Conservation (phyloP, 2,113 vertebrate species). For the Petrocephalus zakoni region DNA sequence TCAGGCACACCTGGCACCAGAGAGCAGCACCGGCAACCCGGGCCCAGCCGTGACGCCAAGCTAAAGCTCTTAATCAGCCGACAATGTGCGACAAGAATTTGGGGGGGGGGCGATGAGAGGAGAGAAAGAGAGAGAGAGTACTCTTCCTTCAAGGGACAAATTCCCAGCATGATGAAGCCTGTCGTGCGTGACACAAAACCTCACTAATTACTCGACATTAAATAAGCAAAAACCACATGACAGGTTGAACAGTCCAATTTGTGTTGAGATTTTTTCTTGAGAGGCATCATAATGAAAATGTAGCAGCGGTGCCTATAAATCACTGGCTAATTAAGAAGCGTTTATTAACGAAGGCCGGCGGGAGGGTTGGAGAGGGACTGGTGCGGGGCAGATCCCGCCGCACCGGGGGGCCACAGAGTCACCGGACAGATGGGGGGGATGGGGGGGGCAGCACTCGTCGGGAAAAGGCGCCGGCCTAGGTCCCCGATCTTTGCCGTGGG, state of each 20-base stretch:
- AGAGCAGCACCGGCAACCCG: neutral
- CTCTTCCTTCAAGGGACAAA: neutral
- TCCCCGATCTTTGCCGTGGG: too few species aligned
- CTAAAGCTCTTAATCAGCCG: neutral
- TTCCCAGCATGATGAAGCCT: slow-evolving; percentile 18
- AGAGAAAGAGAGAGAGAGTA: neutral
- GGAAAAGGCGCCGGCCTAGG: neutral
- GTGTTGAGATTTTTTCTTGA: slow-evolving; percentile 11
- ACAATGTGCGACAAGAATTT: neutral
- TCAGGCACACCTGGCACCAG: neutral
- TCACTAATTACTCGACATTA: slow-evolving; percentile 23
- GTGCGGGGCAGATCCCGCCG: too few species aligned
- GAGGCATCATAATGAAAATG: slow-evolving; percentile 16
- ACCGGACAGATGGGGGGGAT: neutral
- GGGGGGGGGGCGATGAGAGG: neutral
- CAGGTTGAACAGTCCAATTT: slow-evolving; percentile 30
- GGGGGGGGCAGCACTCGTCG: neutral
- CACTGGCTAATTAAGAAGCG: slow-evolving; percentile 16
- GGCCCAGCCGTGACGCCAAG: neutral
- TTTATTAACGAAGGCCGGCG: slow-evolving; percentile 15
- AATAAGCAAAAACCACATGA: slow-evolving; percentile 23
- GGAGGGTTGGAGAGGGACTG: neutral
- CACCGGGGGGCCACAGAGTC: neutral
- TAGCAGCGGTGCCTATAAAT: slow-evolving; percentile 13
- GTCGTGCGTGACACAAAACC: slow-evolving; percentile 10